Base-by-base conservation (phyloP, 1,140 invertebrate genomes). In the Apis cerana region DNA sequence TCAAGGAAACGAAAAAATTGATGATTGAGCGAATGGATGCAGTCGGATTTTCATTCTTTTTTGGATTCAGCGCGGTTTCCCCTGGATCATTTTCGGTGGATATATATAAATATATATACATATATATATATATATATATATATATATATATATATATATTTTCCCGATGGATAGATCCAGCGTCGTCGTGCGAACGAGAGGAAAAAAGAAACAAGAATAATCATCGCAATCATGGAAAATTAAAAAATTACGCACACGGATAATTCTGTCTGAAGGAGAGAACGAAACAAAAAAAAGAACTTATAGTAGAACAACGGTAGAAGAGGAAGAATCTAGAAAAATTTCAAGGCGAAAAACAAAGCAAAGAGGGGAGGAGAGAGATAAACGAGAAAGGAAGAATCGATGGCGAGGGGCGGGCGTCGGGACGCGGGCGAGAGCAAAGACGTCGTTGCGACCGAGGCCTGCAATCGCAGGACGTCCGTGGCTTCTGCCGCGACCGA, bases 401-500 rank as follows among this genome's bases (percentile, higher is more conserved):
- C 52, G 71, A 84, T 12, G 59, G 19, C 61, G 61, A 85, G 85
- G 54, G 75, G 67, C 56, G 72, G 70, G 88, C 86, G 62, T 86
- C 81, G 86, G 67, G 64, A 85, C 84, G 88, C 88, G 33, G 33
- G 85, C 87, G 89, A 83, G 52, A 90, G 90, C 88, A 82, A 85
- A 85, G 90, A 92, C 91, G 90, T 90, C 88, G 81, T 43, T 85
- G 88, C 88, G 90, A 94, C 90, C 90, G 93, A 94, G 93, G 93
- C 93, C 93, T 94, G 90, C 93, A 90, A 91, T 94, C 91, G 89
- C 90, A 87, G 84, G 82, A 89, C 90, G 92, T 92, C 91, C 76
- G 84, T 80, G 82, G 85, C 85, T 90, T 85, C 84, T 86, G 75
- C 75, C 85, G 87, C 89, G 67, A 85, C 68, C 85, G 82, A 82